phyloP scores from a whole-genome alignment of 2,797 vertebrate genomes.

The Chiroxiphia lanceolata region DNA sequence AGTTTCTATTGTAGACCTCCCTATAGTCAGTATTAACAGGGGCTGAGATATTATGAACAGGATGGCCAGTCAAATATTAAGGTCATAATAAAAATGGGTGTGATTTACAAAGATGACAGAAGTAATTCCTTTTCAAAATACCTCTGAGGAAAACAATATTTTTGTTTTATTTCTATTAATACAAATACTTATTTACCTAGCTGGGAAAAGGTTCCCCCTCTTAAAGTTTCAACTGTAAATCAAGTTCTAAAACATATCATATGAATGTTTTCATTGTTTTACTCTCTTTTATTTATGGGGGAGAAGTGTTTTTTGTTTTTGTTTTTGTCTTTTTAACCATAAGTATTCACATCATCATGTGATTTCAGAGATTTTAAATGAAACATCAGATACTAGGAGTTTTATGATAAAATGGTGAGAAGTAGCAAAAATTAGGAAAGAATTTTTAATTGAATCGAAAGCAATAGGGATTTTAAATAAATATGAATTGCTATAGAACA shows the following conservation, averaged over 20 bases:
- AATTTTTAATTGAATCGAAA: not conserved
- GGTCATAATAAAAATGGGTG: not conserved
- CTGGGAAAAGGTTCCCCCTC: not conserved
- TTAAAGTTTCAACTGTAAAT: not conserved
- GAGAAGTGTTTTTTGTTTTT: not conserved
- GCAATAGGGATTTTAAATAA: not conserved
- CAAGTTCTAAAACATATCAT: not conserved
- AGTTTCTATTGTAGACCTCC: not conserved
- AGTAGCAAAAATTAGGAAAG: not conserved
- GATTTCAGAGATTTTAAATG: not conserved
- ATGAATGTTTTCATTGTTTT: not conserved
- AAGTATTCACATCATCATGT: not conserved
- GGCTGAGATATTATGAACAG: not conserved
- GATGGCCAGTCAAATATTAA: not conserved
- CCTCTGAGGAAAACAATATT: not conserved
- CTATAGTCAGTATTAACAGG: not conserved
- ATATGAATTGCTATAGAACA: not conserved
- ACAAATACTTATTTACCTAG: not conserved
- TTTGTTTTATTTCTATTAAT: not conserved
- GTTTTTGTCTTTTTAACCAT: not conserved
- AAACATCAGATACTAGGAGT: not conserved
- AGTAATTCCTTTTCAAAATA: not conserved
- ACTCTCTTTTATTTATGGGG: not conserved
- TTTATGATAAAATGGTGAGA: not conserved
- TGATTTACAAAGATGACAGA: not conserved